A percentile compares a stretch with the other conserved stretches of the same genome.
These are phyloP conservation scores for Leptoclinus maculatus DNA, from an alignment of 2,797 vertebrate species.

Conservation along the genomic window DNA sequence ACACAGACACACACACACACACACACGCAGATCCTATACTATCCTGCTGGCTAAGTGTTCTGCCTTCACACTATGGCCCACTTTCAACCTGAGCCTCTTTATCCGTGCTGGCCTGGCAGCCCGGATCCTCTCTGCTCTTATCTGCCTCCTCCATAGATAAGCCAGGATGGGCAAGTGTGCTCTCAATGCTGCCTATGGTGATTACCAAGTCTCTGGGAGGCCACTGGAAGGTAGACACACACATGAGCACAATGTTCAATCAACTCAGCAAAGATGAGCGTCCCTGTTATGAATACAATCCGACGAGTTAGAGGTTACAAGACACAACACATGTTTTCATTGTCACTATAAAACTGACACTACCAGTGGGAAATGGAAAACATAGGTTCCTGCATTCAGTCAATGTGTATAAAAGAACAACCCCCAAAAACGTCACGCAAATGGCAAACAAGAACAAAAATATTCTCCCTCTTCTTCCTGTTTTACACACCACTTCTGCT, in stretches of 20 bases:
- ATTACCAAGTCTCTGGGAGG: conserved; percentile 58
- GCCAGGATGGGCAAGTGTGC: conserved; percentile 63
- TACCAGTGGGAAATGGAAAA: neutral
- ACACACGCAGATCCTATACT: conserved; percentile 27
- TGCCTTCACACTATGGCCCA: conserved; percentile 63
- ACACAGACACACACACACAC: conserved; percentile 14
- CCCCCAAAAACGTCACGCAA: neutral
- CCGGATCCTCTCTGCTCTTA: conserved; percentile 72
- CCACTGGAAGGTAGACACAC: conserved; percentile 30
- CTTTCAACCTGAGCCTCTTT: conserved; percentile 76
- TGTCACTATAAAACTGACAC: neutral
- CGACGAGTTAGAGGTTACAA: neutral
- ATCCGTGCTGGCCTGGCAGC: conserved; percentile 75
- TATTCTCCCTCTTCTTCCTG: neutral
- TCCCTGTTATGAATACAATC: neutral
- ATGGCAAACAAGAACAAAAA: neutral
- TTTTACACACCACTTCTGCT: conserved; percentile 1
- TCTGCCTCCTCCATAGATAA: conserved; percentile 77
- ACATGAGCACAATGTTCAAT: conserved; percentile 1
- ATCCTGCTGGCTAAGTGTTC: conserved; percentile 66
- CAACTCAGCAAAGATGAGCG: conserved; percentile 7
- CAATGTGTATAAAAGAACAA: neutral
- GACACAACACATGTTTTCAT: neutral
- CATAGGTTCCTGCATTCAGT: neutral
- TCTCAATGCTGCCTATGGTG: conserved; percentile 59